Base-by-base conservation (phyloP, 2,797 vertebrate species). In the Manis pentadactyla region DNA sequence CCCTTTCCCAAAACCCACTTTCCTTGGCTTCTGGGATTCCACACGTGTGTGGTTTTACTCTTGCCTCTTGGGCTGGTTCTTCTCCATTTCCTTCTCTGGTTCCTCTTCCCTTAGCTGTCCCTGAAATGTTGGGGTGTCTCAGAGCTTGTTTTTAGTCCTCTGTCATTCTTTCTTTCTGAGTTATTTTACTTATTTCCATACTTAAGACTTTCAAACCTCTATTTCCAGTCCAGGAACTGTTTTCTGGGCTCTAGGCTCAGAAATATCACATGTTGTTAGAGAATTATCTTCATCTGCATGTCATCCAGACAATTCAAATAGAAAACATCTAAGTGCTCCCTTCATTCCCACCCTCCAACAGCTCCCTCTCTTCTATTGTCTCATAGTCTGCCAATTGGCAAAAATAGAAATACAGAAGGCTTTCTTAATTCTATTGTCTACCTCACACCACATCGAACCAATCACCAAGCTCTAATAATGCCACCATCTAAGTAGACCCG, bases 201-300 rank as follows among this genome's bases (percentile, higher is more conserved):
- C 27, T 79, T 74, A 63, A 85, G 42, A 92, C 10, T 88, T 93
- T 74, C 61, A 66, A 53, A 79, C 14, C 31, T 57, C 2, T 53
- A 57, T 95, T 93, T 96, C 74, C 23, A 90, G 49, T 6, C n/a
- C 37, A 49, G 77, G 68, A 78, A 83, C 49, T 85, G 51, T 81
- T 89, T 94, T 57, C 61, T 66, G 61, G 57, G 55, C 19, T 69
- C 21, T 55, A 68, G 42, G 57, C 51, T 71, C 53, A 88, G 74
- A 91, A 86, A 82, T 77, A 37, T 34, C 25, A 64, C 23, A 93
- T 69, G 34, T 94, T 94, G 53, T 13, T 51, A 25, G 14, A 71
- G 51, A 55, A 13, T 57, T 55, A 66, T 19, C 49, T 94, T 73
- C 21, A 53, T 63, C 63, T 94, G 18, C 73, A 31, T 34, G 42